These are phyloP conservation scores for Glaucomys volans DNA, from an alignment of 2,113 vertebrate genomes.

Conservation along the genomic window DNA sequence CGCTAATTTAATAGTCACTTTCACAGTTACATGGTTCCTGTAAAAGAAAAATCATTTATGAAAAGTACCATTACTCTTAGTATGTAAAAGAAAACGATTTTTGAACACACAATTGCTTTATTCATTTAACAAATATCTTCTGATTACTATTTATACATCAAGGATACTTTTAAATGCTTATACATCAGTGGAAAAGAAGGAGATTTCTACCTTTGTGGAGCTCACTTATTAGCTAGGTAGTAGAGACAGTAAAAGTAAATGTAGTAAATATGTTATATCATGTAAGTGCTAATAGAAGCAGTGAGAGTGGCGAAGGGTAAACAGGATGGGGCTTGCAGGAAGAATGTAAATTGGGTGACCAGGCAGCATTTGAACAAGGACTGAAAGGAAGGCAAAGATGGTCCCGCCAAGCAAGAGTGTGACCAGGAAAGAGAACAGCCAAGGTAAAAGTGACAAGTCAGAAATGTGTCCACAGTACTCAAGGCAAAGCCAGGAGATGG, in stretches of 20 bases:
- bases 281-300: not conserved
- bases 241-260: not conserved
- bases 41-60: not conserved
- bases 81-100: not conserved
- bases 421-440: not conserved
- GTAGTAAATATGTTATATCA: not conserved
- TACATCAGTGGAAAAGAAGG: not conserved
- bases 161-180: not conserved
- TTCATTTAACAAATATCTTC: not conserved
- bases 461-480: rapidly evolving
- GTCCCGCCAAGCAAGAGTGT: too few species aligned
- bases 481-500: too few species aligned
- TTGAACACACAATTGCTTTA: not conserved
- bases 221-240: not conserved
- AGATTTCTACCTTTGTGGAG: not conserved
- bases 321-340: rapidly evolving
- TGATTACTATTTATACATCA: not conserved
- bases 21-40: not conserved
- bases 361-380: not conserved
- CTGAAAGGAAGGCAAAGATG: not conserved
- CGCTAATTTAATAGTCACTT: not conserved
- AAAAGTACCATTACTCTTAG: not conserved
- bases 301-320: not conserved
- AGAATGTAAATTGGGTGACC: not conserved
- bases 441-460: not conserved